These are phyloP conservation scores for Decapterus maruadsi DNA, from an alignment of 2,797 vertebrate species.

Conservation along the genomic window DNA sequence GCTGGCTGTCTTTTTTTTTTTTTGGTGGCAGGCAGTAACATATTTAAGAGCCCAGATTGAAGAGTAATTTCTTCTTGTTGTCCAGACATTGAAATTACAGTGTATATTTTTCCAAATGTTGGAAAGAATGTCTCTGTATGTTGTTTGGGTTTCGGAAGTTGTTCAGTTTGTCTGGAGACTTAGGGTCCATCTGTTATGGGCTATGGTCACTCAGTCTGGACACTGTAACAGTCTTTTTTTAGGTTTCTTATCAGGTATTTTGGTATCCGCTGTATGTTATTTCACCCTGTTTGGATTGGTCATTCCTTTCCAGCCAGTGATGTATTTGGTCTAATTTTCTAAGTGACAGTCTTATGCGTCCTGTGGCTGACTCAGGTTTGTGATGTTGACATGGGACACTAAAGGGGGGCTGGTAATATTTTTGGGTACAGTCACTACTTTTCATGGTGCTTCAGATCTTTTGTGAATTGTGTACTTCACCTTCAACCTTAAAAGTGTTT, in stretches of 20 bases:
- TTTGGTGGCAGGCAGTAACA: background rate
- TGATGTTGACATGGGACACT: background rate
- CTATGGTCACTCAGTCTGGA: slow-evolving; percentile 14
- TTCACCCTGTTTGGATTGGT: slow-evolving; percentile 31
- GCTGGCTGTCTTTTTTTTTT: background rate
- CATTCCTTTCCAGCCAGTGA: slow-evolving; percentile 15
- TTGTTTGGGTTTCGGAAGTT: slow-evolving; percentile 46
- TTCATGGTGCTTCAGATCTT: background rate
- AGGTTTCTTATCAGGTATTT: slow-evolving; percentile 25
- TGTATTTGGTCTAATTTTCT: slow-evolving; percentile 25
- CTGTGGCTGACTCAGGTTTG: slow-evolving; percentile 17
- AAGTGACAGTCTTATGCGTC: slow-evolving; percentile 14
- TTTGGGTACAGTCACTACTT: background rate
- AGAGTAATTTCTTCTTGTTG: slow-evolving; percentile 14
- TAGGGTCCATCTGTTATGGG: slow-evolving; percentile 1
- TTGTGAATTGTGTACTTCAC: background rate
- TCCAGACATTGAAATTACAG: slow-evolving; percentile 41
- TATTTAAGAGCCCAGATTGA: slow-evolving; percentile 1
- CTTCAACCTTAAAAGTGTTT: background rate
- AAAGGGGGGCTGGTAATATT: background rate
- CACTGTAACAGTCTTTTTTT: slow-evolving; percentile 24
- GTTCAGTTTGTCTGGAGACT: slow-evolving; percentile 17
- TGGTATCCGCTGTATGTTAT: slow-evolving; percentile 14
- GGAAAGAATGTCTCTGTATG: slow-evolving; percentile 37
- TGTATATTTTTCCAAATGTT: slow-evolving; percentile 43